Evolutionary conservation across 2,888 invertebrate genomes (phyloP), one percentile per base, ranked within the genome.

Genomic region (Branchellion lobata): DNA sequence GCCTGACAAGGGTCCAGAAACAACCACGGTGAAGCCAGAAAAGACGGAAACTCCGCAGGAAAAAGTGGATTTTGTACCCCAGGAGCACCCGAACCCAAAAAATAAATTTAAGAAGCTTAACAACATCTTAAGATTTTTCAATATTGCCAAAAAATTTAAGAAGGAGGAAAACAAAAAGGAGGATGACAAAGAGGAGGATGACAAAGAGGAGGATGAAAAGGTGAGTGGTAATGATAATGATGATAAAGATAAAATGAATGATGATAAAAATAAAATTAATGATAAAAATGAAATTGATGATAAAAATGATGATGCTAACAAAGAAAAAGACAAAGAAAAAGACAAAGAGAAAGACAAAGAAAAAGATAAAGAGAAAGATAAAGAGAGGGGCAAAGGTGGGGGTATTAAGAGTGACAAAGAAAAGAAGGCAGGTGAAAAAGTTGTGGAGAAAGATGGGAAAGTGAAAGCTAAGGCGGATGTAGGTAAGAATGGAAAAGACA

Each of bases 81-180:
- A n/a, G 3, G 61, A 24, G 21, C 21, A 57, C n/a, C 61, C 61
- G 24, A 57, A 57, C 61, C 61, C 61, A n/a, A 57, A 57, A n/a
- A 57, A 57, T n/a, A 57, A 57, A n/a, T 57, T 57, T n/a, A 57
- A 57, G 61, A 57, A 57, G 3, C 24, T 57, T 5, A 57, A n/a
- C 24, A 57, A n/a, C 24, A 57, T 57, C 24, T n/a, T 57, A n/a
- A 57, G 61, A n/a, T 57, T 57, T n/a, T 57, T 57, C 24, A 57
- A 57, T 8, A n/a, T n/a, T 24, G 61, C 61, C 24, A 18, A 33
- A 69, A 11, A 31, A 3, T 65, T 65, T 8, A 69, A 31, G 34
- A n/a, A 31, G 14, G 33, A 69, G 27, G 31, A 69, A 31, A n/a
- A 3, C n/a, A 31, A 27, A 21, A 14, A 34, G 3, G 75, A 53